Percentiles rank a stretch among this genome's conserved stretches.
Evolutionary conservation across 2,888 invertebrate genomes (phyloP).

Genomic region (Masnerella sp.): DNA sequence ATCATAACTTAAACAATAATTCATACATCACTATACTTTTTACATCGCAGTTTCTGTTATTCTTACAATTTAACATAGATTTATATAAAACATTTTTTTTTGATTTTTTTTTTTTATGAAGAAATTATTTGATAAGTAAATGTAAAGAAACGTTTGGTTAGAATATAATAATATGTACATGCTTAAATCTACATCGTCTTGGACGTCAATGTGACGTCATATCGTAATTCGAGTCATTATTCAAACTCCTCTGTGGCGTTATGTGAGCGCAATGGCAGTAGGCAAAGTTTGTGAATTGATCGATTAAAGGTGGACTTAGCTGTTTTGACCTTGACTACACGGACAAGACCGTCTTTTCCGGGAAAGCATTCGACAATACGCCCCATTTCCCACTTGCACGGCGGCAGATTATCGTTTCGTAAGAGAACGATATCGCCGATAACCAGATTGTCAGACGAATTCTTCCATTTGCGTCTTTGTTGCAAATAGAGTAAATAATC

Average conservation of each 20-base stretch:
- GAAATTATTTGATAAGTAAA: too few relatives aligned
- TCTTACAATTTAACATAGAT: too few relatives aligned
- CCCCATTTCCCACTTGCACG: constrained; percentile 26
- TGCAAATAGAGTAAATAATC: constrained; percentile 17
- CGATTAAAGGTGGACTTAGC: constrained; percentile 17
- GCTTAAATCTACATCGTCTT: too few relatives aligned
- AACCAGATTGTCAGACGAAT: neutral
- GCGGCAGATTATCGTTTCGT: constrained; percentile 22
- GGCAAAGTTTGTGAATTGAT: constrained; percentile 6
- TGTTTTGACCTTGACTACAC: constrained; percentile 22
- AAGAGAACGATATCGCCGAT: constrained; percentile 21
- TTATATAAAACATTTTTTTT: too few relatives aligned
- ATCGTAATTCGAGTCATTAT: too few relatives aligned
- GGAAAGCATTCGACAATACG: constrained; percentile 18
- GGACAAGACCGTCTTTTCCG: constrained; percentile 1
- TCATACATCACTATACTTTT: too few relatives aligned
- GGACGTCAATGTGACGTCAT: too few relatives aligned
- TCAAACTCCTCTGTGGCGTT: neutral
- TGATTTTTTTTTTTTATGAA: too few relatives aligned
- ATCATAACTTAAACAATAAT: too few relatives aligned
- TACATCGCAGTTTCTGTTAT: too few relatives aligned
- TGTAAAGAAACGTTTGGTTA: too few relatives aligned
- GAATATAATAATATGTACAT: too few relatives aligned
- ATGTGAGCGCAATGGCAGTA: constrained; percentile 21
- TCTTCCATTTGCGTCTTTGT: constrained; percentile 15